Base-by-base conservation (phyloP, 2,888 invertebrate species). In the Sphinx pinastri region DNA sequence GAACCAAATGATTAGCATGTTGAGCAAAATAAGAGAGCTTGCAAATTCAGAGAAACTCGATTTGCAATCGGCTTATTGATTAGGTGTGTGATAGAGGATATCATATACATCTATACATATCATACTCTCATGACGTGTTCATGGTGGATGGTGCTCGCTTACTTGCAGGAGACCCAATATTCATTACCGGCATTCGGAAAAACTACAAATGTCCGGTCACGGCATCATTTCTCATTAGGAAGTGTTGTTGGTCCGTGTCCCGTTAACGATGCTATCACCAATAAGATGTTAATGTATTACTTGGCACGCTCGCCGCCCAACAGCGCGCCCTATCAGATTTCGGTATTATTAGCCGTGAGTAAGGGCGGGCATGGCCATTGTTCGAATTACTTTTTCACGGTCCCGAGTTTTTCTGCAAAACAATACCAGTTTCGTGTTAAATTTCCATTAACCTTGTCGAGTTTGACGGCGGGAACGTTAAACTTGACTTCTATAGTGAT, bases 281-380 rank as follows among this genome's bases (percentile, higher is more conserved):
- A 91, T 88, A 85, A 87, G 88, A 90, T 90, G 90, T 84, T 93
- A 92, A 92, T 92, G 91, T 91, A 89, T 90, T 88, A 88, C 84
- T 92, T 93, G 93, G 94, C 93, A 92, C 86, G 87, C 72, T 78
- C 78, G 75, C 74, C 79, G 79, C 80, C 84, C 80, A 83, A 79
- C 76, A 81, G 80, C 79, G 80, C 73, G 76, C 76, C 82, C 85
- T 88, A 89, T 90, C 88, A 82, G 83, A 88, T 92, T 87, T 86
- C 88, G 79, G 81, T 85, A 87, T 87, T 84, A 84, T 84, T 86
- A 86, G 82, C 74, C 76, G 78, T 81, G 83, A 83, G 79, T 79
- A 79, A 84, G 81, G 77, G 73, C 76, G 54, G 74, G 74, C 76
- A 73, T 73, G 74, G 80, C 81, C 76, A 85, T 85, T 83, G 84